These are phyloP conservation scores for Panulirus ornatus DNA, from an alignment of 1,140 invertebrate genomes.

Conservation along the genomic window DNA sequence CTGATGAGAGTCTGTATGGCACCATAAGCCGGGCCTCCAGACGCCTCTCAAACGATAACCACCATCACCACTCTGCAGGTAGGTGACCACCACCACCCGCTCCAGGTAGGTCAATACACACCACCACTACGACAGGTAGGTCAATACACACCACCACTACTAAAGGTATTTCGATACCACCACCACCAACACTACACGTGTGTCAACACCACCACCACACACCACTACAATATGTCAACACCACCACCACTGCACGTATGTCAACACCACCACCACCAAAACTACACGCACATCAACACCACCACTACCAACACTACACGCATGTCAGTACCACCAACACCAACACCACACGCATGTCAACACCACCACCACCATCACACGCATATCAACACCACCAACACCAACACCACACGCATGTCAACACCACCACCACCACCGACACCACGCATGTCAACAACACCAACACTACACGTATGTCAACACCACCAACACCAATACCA, in stretches of 20 bases:
- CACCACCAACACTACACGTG: too few relatives aligned
- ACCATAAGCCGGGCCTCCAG: slow-evolving; percentile 40
- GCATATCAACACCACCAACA: too few relatives aligned
- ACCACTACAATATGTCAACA: neutral
- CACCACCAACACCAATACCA: too few relatives aligned
- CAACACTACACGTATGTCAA: too few relatives aligned
- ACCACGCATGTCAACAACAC: neutral
- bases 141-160: too few relatives aligned
- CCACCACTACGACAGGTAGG: too few relatives aligned
- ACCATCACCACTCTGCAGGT: neutral
- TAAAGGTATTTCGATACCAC: neutral
- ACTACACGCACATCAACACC: neutral
- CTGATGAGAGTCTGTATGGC: slow-evolving; percentile 24
- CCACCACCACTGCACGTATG: neutral
- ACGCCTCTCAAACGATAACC: neutral
- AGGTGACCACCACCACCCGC: neutral
- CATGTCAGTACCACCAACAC: neutral
- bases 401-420: too few relatives aligned
- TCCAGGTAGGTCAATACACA: too few relatives aligned
- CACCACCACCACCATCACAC: neutral
- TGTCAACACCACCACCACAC: neutral
- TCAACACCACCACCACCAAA: neutral
- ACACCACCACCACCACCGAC: neutral
- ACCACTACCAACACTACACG: too few relatives aligned
- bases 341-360: neutral